Evolutionary conservation across 2,797 vertebrate genomes (phyloP), one percentile per base, ranked within the genome.

Genomic region (Spatula clypeata): DNA sequence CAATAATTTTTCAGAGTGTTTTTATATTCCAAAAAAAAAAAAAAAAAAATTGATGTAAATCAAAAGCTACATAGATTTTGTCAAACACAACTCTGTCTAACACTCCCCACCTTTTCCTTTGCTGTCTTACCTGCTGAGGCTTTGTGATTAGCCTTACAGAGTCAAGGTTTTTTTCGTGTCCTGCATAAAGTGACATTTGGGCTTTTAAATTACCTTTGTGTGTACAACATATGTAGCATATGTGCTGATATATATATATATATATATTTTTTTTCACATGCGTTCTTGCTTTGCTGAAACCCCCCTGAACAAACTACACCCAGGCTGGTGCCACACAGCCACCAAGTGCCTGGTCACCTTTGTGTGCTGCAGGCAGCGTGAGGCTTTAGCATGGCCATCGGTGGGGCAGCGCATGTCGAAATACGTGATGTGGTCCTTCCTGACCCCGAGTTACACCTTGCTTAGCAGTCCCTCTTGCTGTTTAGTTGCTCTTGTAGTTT

Each of bases 401-500:
- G 66, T 7, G 66, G 32, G 32, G 86, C 62, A 83, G 85, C 1
- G 3, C 69, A 3, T 54, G 6, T 14, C 2, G 6, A 44, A 69
- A 69, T 4, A 76, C 13, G 58, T 3, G 54, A 55, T 47, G 51
- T 31, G 0, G 14, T 62, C 86, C 95, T 75, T 60, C 65, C 73
- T 0, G 2, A 83, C 77, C 36, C 57, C 44, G 65, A 31, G 69
- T 9, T 38, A 31, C 45, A 29, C 67, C 92, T 58, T 45, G 84
- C 79, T 45, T 88, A 55, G 88, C 88, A 61, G 74, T 70, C 90
- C 69, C 73, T 79, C 90, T 86, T 0, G 2, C 92, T 90, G 88
- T 91, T 66, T 90, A 86, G 92, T 65, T 20, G 61, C 62, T 92
- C 91, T 85, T 92, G 88, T 71, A 93, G 91, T 86, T 96, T 95